Base-by-base conservation (phyloP, 2,113 vertebrate genomes). In the Brevimyrus niger region DNA sequence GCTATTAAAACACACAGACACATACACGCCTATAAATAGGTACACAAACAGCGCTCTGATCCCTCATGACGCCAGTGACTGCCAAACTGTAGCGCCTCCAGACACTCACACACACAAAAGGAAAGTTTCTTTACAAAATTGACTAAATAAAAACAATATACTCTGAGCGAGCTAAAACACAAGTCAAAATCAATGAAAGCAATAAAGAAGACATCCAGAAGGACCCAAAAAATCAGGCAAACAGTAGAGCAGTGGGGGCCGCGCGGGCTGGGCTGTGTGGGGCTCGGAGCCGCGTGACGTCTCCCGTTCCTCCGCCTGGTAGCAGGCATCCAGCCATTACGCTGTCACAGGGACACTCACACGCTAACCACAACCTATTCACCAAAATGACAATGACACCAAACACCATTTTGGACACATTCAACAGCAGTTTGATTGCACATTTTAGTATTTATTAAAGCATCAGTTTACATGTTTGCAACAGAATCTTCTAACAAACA, bases 121-220 rank as follows among this genome's bases (percentile, higher is more conserved):
- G 47, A 86, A 53, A 87, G 50, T 53, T 51, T 87, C 85, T 53
- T 53, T 17, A 10, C 10, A 87, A 23, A 86, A 48, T 15, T 27
- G 44, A 86, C 83, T 38, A 80, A 84, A 46, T n/a, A 87, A 87
- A 87, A 87, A 47, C 50, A 51, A 87, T 17, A 87, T 53, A 87
- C 27, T 35, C 10, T 17, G n/a, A 50, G 85, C 85, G 35, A 53
- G 85, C 50, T 87, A 87, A 53, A 87, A 21, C 48, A 87, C 48
- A 85, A 85, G 83, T 85, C 23, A 53, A 55, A 87, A 53, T 87
- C 48, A 87, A 87, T 53, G 27, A 51, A 53, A 87, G 50, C 85
- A 53, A 51, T 87, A 87, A 87, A 87, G 10, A 87, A 53, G 35
- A 53, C 47, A 35, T 51, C 85, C 47, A 35, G 27, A 53, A 87